These are phyloP conservation scores for Chaetorhynchus papuensis DNA, from an alignment of 2,113 vertebrate species.

Conservation along the genomic window DNA sequence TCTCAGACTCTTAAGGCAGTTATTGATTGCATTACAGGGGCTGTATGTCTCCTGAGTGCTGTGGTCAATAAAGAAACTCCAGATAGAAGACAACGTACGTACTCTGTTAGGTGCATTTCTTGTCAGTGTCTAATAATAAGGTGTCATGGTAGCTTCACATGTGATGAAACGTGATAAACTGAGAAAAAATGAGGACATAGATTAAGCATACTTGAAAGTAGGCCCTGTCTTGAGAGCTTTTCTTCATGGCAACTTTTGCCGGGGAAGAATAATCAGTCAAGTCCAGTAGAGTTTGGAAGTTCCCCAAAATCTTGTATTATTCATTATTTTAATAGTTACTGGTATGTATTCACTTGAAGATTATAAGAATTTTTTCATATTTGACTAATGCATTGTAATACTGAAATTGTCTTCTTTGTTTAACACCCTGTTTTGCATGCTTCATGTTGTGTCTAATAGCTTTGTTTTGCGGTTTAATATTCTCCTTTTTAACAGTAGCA, in stretches of 20 bases:
- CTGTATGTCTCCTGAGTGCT: not conserved
- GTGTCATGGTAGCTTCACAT: not conserved
- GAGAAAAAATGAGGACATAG: not conserved
- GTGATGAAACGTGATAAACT: not conserved
- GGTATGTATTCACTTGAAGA: not conserved
- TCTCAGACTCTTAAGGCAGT: not conserved
- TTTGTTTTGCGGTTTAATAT: not conserved
- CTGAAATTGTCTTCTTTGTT: not conserved
- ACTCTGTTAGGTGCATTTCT: not conserved
- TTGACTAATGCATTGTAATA: not conserved
- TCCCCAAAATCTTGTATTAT: not conserved
- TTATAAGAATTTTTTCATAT: not conserved
- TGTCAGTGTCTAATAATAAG: not conserved
- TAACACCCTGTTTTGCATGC: accelerated
- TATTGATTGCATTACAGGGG: not conserved
- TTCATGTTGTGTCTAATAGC: not conserved
- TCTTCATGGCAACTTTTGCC: not conserved
- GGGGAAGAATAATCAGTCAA: not conserved
- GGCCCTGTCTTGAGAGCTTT: accelerated
- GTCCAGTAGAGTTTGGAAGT: not conserved
- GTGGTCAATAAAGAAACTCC: not conserved
- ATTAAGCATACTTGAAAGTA: not conserved
- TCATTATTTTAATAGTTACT: not conserved
- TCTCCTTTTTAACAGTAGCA: not conserved
- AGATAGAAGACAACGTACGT: not conserved